phyloP scores from a whole-genome alignment of 2,113 vertebrate species.

The Callipepla squamata region DNA sequence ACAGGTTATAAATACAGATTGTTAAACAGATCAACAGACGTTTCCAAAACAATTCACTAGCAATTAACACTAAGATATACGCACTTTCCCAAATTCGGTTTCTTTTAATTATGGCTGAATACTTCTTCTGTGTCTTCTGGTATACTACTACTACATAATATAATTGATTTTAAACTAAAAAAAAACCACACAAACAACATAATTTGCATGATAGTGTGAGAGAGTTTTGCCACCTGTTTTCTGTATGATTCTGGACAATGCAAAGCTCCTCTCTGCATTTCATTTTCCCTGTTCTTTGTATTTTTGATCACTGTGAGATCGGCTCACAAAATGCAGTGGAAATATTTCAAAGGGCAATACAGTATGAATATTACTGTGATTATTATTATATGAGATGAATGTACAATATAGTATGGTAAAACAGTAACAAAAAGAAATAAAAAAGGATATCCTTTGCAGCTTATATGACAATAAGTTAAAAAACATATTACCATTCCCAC shows the following conservation, averaged over 20 bases:
- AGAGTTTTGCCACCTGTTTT: neutral
- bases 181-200: neutral
- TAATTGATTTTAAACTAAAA: neutral
- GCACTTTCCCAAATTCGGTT: neutral
- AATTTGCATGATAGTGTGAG: neutral
- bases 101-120: neutral
- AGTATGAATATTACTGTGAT: neutral
- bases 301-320: neutral
- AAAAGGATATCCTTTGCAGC: neutral
- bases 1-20: neutral
- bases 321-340: neutral
- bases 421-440: neutral
- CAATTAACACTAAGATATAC: neutral
- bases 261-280: neutral
- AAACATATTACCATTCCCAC: neutral
- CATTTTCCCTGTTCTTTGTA: neutral
- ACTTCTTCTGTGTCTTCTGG: neutral
- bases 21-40: neutral
- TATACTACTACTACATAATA: neutral
- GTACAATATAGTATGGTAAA: neutral
- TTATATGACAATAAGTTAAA: neutral
- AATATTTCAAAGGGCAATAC: neutral
- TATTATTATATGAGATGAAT: neutral
- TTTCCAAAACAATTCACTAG: neutral
- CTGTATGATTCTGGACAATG: neutral